Conservation (phyloP, 2,888 invertebrate species). For the Camponotus fellah region DNA sequence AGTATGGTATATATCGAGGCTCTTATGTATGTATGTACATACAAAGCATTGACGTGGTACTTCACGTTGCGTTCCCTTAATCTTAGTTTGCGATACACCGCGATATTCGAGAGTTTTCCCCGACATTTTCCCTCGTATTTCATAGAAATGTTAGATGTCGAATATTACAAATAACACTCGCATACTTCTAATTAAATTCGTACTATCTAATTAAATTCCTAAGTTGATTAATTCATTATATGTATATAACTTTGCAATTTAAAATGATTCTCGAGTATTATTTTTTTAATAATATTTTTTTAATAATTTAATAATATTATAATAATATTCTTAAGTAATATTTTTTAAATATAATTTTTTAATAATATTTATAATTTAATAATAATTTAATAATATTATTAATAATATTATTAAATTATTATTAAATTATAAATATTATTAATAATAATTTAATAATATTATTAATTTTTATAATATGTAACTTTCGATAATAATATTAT, state of each 20-base stretch:
- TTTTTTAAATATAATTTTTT: too few relatives aligned
- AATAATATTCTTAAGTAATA: too few relatives aligned
- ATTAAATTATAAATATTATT: too few relatives aligned
- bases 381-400: too few relatives aligned
- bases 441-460: too few relatives aligned
- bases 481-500: too few relatives aligned
- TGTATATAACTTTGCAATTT: background rate
- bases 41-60: background rate
- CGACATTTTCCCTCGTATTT: background rate
- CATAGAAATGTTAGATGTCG: background rate
- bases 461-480: too few relatives aligned
- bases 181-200: background rate
- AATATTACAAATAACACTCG: slow-evolving; percentile 26
- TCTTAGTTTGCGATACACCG: slow-evolving; percentile 33
- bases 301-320: background rate
- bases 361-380: too few relatives aligned
- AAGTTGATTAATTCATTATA: background rate
- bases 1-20: background rate
- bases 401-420: too few relatives aligned
- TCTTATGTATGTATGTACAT: too few relatives aligned
- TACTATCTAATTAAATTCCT: background rate
- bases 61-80: slow-evolving; percentile 15
- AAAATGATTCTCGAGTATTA: background rate
- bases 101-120: slow-evolving; percentile 11
- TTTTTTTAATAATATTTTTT: slow-evolving; percentile 1